phyloP scores from a whole-genome alignment of 1,140 invertebrate species.

The Gonioctena quinquepunctata region DNA sequence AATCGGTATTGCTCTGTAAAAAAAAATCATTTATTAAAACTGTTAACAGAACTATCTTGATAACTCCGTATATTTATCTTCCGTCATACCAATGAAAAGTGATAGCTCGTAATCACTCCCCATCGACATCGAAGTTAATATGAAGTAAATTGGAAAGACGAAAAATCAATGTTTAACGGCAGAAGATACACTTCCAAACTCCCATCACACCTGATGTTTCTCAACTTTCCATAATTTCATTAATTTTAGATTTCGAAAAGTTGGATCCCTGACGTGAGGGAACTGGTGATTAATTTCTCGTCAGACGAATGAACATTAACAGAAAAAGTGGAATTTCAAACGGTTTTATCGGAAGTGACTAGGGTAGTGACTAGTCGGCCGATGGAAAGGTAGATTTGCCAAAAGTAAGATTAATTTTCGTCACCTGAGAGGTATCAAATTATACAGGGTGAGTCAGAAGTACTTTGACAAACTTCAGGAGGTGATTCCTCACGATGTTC shows the following conservation, averaged over 20 bases:
- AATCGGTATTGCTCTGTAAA: no score
- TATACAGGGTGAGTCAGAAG: no score
- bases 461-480: no score
- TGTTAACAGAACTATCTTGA: no score
- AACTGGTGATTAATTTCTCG: background rate
- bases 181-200: background rate
- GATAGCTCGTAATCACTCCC: background rate
- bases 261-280: background rate
- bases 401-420: no score
- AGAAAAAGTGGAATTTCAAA: background rate
- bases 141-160: conserved; percentile 4
- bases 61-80: no score
- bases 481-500: no score
- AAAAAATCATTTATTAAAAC: no score
- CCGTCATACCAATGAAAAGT: no score
- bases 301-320: background rate
- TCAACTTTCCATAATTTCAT: conserved; percentile 23
- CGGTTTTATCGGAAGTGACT: background rate
- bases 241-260: conserved; percentile 19
- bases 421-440: no score
- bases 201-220: background rate
- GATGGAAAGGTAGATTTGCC: no score
- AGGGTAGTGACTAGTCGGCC: background rate
- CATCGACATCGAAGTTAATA: background rate
- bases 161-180: conserved; percentile 4